Conservation (phyloP, 23 tunicate genomes). For the Trididemnum miniatum region DNA sequence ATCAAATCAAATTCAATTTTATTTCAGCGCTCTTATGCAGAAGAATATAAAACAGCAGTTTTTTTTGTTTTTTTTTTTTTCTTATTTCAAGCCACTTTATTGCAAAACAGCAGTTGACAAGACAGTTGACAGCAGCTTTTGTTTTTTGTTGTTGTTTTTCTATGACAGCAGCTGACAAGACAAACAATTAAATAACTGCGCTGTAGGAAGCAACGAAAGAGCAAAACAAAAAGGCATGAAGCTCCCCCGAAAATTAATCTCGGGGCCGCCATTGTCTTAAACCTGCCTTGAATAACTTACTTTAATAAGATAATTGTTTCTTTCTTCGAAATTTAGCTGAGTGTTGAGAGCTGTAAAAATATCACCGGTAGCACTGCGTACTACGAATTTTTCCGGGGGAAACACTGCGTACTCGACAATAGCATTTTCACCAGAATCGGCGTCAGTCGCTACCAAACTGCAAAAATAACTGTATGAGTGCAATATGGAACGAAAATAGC, state of each 20-base stretch:
- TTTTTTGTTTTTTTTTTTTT: no score
- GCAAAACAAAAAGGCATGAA: not conserved
- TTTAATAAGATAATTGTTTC: constrained; percentile 21
- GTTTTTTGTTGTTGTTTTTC: no score
- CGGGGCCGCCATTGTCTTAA: not conserved
- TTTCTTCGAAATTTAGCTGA: constrained; percentile 52
- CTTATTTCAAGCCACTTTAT: no score
- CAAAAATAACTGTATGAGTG: no score
- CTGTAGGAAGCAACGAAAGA: not conserved
- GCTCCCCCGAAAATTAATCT: no score
- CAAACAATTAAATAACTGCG: not conserved
- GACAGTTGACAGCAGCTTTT: no score
- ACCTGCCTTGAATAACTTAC: constrained; percentile 26
- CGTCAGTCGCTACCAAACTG: constrained; percentile 57
- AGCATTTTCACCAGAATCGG: constrained; percentile 56
- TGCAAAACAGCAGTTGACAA: no score
- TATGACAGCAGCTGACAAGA: no score
- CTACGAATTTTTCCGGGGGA: constrained; percentile 17
- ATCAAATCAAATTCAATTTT: no score
- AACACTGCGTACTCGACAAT: constrained; percentile 28
- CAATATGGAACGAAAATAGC: no score
- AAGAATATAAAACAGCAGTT: no score
- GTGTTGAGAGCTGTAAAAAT: constrained; percentile 28
- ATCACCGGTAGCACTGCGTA: constrained; percentile 59
- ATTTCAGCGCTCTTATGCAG: no score